These are phyloP conservation scores for Naso thynnoides DNA, from an alignment of 2,797 vertebrate species.

Conservation along the genomic window DNA sequence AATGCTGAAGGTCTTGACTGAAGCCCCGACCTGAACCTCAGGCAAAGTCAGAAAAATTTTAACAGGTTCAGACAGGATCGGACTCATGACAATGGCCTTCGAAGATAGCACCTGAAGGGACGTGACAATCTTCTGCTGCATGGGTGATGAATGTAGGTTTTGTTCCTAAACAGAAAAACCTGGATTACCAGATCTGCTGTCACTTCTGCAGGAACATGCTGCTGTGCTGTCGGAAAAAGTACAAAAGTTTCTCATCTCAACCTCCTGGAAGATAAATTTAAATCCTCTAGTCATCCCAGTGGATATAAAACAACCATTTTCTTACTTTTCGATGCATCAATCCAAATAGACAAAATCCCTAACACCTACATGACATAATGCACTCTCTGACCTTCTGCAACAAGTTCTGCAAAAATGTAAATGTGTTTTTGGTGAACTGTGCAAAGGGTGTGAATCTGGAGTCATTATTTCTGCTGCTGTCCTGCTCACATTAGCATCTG, in stretches of 20 bases:
- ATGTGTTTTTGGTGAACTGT: background rate
- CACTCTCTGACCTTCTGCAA: conserved; percentile 18
- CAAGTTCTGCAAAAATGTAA: conserved; percentile 3
- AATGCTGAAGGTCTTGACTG: background rate
- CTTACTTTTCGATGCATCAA: background rate
- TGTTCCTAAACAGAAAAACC: background rate
- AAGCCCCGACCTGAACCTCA: conserved; percentile 5
- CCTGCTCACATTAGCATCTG: conserved; percentile 3
- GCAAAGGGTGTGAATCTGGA: conserved; percentile 23
- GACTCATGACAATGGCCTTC: conserved; percentile 15
- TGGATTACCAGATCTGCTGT: background rate
- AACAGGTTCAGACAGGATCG: conserved; percentile 29
- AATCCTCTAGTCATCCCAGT: no score
- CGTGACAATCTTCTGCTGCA: background rate
- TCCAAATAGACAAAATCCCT: background rate
- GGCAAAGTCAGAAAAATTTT: conserved; percentile 9
- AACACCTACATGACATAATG: background rate
- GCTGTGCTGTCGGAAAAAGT: background rate
- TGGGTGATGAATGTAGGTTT: background rate
- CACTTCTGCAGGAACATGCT: background rate
- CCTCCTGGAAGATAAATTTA: background rate
- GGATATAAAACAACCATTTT: background rate
- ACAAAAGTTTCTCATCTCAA: background rate
- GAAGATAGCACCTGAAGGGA: background rate
- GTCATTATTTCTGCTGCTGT: conserved; percentile 30